These are phyloP conservation scores for Carollia perspicillata DNA, from an alignment of 2,113 vertebrate genomes.

Conservation along the genomic window DNA sequence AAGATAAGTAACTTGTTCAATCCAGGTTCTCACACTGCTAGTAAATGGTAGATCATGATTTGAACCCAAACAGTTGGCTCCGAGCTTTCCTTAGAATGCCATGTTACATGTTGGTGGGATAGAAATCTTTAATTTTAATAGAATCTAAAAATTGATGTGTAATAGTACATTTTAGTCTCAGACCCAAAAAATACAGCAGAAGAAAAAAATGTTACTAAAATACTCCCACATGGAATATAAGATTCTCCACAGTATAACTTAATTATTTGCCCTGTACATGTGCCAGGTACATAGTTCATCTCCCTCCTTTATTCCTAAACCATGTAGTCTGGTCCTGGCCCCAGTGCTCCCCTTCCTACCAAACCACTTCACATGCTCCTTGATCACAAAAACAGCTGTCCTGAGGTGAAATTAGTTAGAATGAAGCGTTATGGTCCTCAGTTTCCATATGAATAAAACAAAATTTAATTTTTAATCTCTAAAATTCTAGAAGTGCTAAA, in stretches of 20 bases:
- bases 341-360: not conserved
- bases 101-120: not conserved
- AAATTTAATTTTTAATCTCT: constrained; percentile 16
- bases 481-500: not conserved
- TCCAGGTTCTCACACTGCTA: not conserved
- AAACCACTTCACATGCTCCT: not conserved
- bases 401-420: not conserved
- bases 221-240: not conserved
- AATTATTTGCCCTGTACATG: not conserved
- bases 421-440: not conserved
- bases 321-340: not conserved
- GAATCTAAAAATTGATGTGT: not conserved
- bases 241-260: not conserved
- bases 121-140: constrained; percentile 22
- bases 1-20: not conserved
- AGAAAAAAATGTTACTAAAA: not conserved
- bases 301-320: not conserved
- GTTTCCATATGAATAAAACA: not conserved
- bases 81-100: not conserved
- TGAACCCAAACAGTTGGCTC: not conserved
- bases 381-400: not conserved
- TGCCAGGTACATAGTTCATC: not conserved
- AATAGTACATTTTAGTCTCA: not conserved
- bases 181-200: not conserved
- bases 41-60: not conserved